A percentile compares a stretch with the other conserved stretches of the same genome.
Conservation (phyloP, 2,797 vertebrate species). For the Pelochelys cantorii region DNA sequence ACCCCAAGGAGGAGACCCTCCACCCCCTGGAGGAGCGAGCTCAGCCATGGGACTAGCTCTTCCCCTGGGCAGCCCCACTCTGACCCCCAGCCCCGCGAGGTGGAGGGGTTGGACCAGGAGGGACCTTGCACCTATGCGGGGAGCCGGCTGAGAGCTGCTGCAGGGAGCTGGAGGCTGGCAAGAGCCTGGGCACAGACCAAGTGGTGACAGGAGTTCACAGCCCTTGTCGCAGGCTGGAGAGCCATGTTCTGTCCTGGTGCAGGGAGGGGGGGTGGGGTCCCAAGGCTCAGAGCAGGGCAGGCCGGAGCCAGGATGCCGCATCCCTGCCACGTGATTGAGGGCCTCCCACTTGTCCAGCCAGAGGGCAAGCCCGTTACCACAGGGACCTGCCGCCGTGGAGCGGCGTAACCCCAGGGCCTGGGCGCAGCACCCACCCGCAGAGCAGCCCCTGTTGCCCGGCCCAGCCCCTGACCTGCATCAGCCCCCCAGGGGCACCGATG, state of each 20-base stretch:
- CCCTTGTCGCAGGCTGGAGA: not conserved
- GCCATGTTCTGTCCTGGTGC: not conserved
- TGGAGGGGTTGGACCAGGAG: not conserved
- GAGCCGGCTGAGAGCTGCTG: not conserved
- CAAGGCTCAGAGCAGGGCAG: not conserved
- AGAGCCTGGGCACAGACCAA: not conserved
- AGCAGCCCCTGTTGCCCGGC: not conserved
- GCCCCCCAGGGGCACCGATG: slow-evolving; percentile 17
- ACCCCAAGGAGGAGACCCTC: not conserved
- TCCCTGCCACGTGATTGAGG: not conserved
- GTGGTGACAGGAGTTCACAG: not conserved
- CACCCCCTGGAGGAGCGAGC: not conserved
- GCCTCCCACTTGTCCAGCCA: not conserved
- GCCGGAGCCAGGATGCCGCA: not conserved
- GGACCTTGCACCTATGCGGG: no score
- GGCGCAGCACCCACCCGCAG: not conserved
- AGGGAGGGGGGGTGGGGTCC: no score
- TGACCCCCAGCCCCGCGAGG: not conserved
- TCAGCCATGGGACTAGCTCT: not conserved
- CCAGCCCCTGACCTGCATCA: not conserved
- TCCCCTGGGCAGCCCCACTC: not conserved
- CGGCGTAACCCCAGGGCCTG: not conserved
- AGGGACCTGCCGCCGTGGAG: no score
- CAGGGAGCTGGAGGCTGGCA: not conserved
- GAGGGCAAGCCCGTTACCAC: not conserved